Base-by-base conservation (phyloP, 2,888 invertebrate species). In the Sycophila texana region DNA sequence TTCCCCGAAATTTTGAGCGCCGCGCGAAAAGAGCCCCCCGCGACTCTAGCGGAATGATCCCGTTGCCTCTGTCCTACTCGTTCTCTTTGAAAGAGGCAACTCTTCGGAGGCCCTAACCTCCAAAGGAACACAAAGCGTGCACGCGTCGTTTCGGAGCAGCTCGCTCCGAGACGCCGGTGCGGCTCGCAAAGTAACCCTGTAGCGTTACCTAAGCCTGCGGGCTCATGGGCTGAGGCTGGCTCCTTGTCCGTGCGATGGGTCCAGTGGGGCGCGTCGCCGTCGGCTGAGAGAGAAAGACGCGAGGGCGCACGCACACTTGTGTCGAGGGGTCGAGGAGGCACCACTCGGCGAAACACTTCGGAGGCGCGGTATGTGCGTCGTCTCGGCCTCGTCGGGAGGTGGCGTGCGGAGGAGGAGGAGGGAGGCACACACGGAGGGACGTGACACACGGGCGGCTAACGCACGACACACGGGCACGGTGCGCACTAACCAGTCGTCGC, bases 381-480 rank as follows among this genome's bases (percentile, higher is more conserved):
- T 39, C 39, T 39, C 39, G 39, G 39, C 39, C 39, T 39, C 39
- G 39, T 39, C 39, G 39, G 39, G 39, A 39, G 39, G 39, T 39
- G 60, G 22, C 65, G 61, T 18, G 26, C 49, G 63, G 61, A 26
- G 47, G 72, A 63, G 65, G 39, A 39, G 39, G 39, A 39, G 39
- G 39, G 39, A 39, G 63, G 39, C 18, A 18, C 63, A 47, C 18
- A n/a, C 53, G 14, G 53, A 53, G 14, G 39, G 74, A 51, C 22
- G 57, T 18, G 74, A 51, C 55, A 55, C 26, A 58, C 58, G 60
- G 20, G 39, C 22, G 51, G 68, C 74, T 51, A 72, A 78, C 73
- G 68, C 74, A 77, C 72, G 77, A 67, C 71, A 75, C 75, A 74
- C 70, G 63, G 67, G 83, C 72, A 78, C 73, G 60, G 61, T 68